Percentiles rank a stretch among this genome's conserved stretches.
Evolutionary conservation across 1,140 invertebrate genomes (phyloP).

Genomic region (Aphis gossypii): DNA sequence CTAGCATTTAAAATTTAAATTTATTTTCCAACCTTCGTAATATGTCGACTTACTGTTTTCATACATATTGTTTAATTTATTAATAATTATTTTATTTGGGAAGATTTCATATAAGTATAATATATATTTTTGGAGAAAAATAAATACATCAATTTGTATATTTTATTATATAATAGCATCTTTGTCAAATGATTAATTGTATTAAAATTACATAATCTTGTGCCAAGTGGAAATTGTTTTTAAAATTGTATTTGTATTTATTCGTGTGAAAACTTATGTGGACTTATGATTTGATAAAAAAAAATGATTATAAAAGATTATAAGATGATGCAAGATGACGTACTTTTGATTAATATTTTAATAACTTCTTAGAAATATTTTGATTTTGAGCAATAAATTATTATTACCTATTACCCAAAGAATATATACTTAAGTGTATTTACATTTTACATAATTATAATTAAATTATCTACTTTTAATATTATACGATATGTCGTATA

Average conservation of each 20-base stretch:
- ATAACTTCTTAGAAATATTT: not conserved
- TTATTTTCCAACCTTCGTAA: not conserved
- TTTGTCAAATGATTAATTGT: not conserved
- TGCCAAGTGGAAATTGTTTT: not conserved
- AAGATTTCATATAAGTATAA: not conserved
- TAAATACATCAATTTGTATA: not conserved
- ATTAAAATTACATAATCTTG: not conserved
- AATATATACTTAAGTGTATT: not conserved
- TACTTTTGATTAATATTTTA: conserved; percentile 16
- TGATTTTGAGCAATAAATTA: not conserved
- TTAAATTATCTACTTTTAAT: not conserved
- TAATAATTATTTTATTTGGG: not conserved
- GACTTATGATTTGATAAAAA: not conserved
- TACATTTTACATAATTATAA: not conserved
- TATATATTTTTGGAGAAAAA: not conserved
- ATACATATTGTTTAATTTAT: not conserved
- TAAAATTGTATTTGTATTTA: not conserved
- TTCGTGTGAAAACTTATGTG: not conserved
- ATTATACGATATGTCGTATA: not conserved
- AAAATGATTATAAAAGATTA: not conserved
- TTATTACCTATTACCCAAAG: not conserved
- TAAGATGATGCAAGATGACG: not conserved
- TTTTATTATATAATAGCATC: too few species aligned
- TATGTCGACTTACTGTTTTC: not conserved
- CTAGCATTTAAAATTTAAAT: not conserved